Base-by-base conservation (phyloP, 2,113 vertebrate species). In the Turdus rufiventris region DNA sequence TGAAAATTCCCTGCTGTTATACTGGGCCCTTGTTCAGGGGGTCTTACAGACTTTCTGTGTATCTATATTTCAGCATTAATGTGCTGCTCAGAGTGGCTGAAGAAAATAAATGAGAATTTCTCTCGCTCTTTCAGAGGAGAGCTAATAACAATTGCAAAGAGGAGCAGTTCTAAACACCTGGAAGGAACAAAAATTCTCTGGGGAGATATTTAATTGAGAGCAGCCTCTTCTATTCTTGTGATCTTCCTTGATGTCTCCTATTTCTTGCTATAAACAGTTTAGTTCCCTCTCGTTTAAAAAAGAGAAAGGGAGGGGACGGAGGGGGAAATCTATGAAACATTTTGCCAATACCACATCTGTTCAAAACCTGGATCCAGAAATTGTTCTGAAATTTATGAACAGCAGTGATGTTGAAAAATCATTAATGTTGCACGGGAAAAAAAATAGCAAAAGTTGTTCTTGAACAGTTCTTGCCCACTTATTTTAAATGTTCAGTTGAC, bases 131-230 rank as follows among this genome's bases (percentile, higher is more conserved):
- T 89, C 56, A 36, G 60, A 77, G 91, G 66, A 80, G 78, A 57
- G 45, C 58, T 88, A 76, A 34, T 85, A 85, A 85, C 85, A 92
- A 74, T 60, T 76, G 72, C 38, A 85, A 40, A 91, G 63, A 91
- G 71, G 65, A 89, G 12, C 73, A 43, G 38, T 82, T 92, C 50
- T 91, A 68, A 95, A 89, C 93, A 96, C 94, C 95, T 96, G 97
- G 89, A 85, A 94, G 67, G 51, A 95, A 81, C 81, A 90, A 60
- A 97, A 93, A 65, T 77, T 34, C 83, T 86, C 88, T 84, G 60
- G 80, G 58, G 82, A 93, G 36, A 80, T 65, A 45, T 34, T 68
- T 95, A 91, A 95, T 77, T 94, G 75, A 86, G 78, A 95, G 88
- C 91, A 96, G 75, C 47, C 34, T 90, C 82, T 72, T 94, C 79